A percentile compares a stretch with the other conserved stretches of the same genome.
phyloP scores from a whole-genome alignment of 2,113 vertebrate species.

The Poecile atricapillus region DNA sequence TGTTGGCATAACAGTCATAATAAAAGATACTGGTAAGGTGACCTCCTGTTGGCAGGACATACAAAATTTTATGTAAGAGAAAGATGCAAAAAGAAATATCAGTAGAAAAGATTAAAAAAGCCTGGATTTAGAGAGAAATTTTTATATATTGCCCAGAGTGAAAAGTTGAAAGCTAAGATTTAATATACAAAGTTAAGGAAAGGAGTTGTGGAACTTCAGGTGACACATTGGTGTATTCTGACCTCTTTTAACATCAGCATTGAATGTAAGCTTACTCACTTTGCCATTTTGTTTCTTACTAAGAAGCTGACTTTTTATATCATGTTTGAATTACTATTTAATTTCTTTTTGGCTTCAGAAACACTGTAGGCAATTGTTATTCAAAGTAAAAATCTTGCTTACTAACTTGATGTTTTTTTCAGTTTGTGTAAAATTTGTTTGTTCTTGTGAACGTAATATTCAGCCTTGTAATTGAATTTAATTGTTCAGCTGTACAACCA shows the following conservation, averaged over 20 bases:
- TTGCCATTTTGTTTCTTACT: neutral
- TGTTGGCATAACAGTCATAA: neutral
- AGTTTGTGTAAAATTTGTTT: neutral
- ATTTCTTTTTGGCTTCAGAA: neutral
- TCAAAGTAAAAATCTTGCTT: neutral
- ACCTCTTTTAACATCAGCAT: neutral
- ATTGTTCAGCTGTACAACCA: neutral
- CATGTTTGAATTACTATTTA: neutral
- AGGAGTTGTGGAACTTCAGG: neutral
- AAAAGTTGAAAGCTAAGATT: neutral
- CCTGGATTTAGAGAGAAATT: neutral
- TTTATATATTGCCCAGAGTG: neutral
- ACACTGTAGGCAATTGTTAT: neutral
- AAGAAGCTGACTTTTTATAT: neutral
- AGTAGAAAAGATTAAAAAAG: neutral
- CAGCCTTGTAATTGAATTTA: neutral
- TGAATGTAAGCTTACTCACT: neutral
- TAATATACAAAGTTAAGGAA: neutral
- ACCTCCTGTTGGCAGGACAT: neutral
- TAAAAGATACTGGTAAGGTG: neutral
- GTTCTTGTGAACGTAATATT: neutral
- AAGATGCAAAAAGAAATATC: neutral
- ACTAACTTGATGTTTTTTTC: neutral
- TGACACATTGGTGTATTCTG: neutral
- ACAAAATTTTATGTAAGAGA: neutral